phyloP scores from a whole-genome alignment of 1,140 invertebrate genomes.

The Schmidtea mediterranea region DNA sequence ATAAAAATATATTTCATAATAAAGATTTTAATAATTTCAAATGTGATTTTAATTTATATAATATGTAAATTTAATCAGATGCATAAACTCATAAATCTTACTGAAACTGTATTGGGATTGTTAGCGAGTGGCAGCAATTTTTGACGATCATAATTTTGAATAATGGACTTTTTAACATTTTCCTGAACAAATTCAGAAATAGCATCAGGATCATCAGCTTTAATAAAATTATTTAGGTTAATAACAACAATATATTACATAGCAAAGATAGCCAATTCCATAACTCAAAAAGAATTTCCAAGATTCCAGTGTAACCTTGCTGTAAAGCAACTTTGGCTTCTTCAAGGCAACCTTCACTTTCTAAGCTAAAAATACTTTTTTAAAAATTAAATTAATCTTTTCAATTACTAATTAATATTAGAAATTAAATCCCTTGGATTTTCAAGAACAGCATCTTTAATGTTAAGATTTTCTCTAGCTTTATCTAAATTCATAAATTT shows the following conservation, averaged over 20 bases:
- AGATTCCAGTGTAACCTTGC: neutral
- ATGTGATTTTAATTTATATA: neutral
- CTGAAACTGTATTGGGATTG: neutral
- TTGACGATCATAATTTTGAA: slow-evolving; percentile 3
- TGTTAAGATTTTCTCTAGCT: neutral
- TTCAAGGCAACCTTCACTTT: neutral
- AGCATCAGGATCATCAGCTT: neutral
- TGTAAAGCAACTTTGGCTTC: neutral
- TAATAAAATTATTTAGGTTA: neutral
- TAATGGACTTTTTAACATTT: neutral
- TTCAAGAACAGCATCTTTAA: slow-evolving; percentile 1
- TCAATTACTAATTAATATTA: neutral
- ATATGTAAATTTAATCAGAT: neutral
- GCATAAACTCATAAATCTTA: neutral
- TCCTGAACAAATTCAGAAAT: neutral
- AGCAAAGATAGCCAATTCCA: neutral
- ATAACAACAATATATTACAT: neutral
- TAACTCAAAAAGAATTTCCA: slow-evolving; percentile 2
- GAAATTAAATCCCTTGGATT: neutral
- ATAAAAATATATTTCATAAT: neutral
- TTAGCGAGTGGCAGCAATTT: neutral
- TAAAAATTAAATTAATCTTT: neutral
- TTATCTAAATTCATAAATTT: neutral
- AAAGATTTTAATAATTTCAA: neutral
- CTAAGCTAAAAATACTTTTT: neutral